Evolutionary conservation across 2,888 invertebrate genomes (phyloP), one percentile per base, ranked within the genome.

Genomic region (Amphipoea lucens): DNA sequence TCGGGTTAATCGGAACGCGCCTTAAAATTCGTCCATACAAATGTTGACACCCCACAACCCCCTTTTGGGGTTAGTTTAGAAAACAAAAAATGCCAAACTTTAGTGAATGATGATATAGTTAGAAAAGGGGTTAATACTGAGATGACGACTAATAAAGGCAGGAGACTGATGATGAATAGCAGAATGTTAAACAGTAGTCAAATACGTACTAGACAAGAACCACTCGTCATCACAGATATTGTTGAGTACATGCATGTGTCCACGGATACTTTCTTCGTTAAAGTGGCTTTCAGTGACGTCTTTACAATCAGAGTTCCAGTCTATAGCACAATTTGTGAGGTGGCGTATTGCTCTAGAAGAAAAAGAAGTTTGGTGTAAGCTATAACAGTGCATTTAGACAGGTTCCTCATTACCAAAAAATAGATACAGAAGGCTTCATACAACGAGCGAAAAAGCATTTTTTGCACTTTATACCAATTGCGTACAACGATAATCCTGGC

Each of bases 231-330:
- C 93, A 76, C 96, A 96, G 11, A 96, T 90, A 70, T 93, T 94
- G 82, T 91, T 91, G 4, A 95, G 88, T 2, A 96, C 95, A 79
- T 96, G 95, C 82, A 94, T 93, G 79, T 96, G 96, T 0, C 96
- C 96, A n/a, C 93, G 93, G 48, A 96, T 94, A 80, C 94, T 95
- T 79, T 96, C 96, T 79, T 94, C 94, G 70, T 95, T 95, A 88
- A 95, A 96, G 87, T 93, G 94, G 57, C 92, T 94, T n/a, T 96
- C 96, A 0, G 95, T 94, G 1, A 95, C 92, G 14, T 95, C 94
- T 76, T 90, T 93, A 86, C 96, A 96, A 70, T 96, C 96, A 0
- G 92, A 87, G 78, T 96, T 96, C 96, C 96, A 96, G 85, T 96
- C 95, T 81, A 94, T 90, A 0, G 96, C 96, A 82, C 96, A 96